These are phyloP conservation scores for Leptodactylus fallax DNA, from an alignment of 2,797 vertebrate species.

Conservation along the genomic window DNA sequence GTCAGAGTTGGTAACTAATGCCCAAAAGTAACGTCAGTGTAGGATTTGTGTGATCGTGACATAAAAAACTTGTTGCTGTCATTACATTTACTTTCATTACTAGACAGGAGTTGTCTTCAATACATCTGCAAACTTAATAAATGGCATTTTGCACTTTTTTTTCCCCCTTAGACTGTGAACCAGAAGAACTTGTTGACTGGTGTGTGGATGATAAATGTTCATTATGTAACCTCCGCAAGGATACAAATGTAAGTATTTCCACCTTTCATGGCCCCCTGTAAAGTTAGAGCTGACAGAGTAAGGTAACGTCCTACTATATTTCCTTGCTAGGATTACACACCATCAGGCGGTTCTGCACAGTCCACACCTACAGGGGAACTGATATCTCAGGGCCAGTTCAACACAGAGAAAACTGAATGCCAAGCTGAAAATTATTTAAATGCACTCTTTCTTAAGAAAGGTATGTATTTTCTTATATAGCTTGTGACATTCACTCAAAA, in stretches of 20 bases:
- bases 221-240: constrained; percentile 95
- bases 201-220: constrained; percentile 92
- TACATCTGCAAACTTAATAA: neutral
- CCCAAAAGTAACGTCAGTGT: no score
- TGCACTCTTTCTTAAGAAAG: constrained; percentile 98
- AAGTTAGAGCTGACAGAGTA: neutral
- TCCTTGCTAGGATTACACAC: constrained; percentile 83
- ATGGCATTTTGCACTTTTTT: neutral
- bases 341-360: constrained; percentile 86
- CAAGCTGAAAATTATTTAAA: constrained; percentile 96
- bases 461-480: constrained; percentile 71
- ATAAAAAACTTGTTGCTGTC: no score
- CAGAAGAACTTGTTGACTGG: constrained; percentile 95
- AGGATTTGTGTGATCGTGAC: no score
- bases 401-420: constrained; percentile 95
- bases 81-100: no score
- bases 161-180: constrained; percentile 92
- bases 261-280: neutral
- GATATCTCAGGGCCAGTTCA: constrained; percentile 91
- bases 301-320: neutral
- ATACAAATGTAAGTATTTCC: constrained; percentile 89
- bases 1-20: no score
- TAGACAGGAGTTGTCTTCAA: no score
- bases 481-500: neutral
- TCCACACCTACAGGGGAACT: constrained; percentile 93